phyloP scores from a whole-genome alignment of 2,888 invertebrate species.

The Drosophila pseudotalamancana region DNA sequence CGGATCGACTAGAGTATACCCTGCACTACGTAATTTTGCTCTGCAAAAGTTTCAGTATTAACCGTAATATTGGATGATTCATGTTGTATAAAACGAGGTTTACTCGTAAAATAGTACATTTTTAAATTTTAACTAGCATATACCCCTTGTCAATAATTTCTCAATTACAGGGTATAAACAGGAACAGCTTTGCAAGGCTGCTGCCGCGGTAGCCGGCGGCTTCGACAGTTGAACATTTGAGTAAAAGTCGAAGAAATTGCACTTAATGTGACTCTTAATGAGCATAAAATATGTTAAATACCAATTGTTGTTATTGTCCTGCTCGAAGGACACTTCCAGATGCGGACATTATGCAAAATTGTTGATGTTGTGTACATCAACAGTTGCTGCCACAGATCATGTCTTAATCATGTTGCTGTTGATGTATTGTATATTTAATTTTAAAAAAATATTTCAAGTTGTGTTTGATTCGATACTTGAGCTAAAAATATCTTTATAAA shows the following conservation, averaged over 20 bases:
- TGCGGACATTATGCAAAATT: conserved; percentile 41
- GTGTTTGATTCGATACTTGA: too few relatives aligned
- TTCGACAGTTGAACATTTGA: conserved; percentile 48
- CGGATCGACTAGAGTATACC: too few relatives aligned
- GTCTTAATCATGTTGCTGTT: conserved; percentile 22
- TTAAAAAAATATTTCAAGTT: background rate
- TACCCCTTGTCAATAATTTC: background rate
- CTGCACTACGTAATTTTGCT: too few relatives aligned
- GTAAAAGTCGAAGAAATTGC: conserved; percentile 46
- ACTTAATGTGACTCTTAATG: conserved; percentile 66
- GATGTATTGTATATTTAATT: conserved; percentile 5
- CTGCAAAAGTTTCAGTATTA: too few relatives aligned
- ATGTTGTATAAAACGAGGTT: too few relatives aligned
- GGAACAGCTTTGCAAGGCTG: conserved; percentile 17
- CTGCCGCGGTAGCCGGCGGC: conserved; percentile 1
- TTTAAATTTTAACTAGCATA: too few relatives aligned
- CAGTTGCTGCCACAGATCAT: conserved; percentile 32
- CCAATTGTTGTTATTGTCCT: conserved; percentile 36
- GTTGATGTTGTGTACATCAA: conserved; percentile 36
- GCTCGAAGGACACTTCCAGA: conserved; percentile 16
- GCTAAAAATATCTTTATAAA: too few relatives aligned
- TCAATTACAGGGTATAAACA: conserved; percentile 19
- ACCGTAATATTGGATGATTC: too few relatives aligned
- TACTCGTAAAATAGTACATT: too few relatives aligned
- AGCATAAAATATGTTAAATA: conserved; percentile 71